phyloP scores from a whole-genome alignment of 1,140 invertebrate genomes.

The Caenorhabditis latens region DNA sequence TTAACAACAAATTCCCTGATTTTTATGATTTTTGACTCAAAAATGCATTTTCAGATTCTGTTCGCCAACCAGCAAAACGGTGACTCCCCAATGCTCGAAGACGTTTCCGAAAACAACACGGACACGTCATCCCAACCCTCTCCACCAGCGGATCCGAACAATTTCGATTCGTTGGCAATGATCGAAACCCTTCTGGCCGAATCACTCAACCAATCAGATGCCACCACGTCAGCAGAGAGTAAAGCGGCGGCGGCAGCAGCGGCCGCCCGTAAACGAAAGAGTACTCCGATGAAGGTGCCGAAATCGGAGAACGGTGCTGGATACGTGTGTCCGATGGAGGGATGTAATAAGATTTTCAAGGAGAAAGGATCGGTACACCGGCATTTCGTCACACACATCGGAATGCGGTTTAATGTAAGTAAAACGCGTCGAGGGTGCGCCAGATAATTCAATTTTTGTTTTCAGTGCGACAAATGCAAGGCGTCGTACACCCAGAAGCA shows the following conservation, averaged over 20 bases:
- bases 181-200: neutral
- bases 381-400: constrained; percentile 29
- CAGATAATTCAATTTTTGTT: neutral
- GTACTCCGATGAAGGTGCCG: constrained; percentile 36
- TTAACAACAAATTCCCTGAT: too few relatives aligned
- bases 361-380: constrained; percentile 30
- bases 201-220: neutral
- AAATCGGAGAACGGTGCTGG: constrained; percentile 27
- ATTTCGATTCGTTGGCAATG: neutral
- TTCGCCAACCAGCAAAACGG: neutral
- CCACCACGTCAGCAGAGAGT: neutral
- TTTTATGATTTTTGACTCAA: neutral
- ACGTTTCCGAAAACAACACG: neutral
- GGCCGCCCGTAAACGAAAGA: neutral
- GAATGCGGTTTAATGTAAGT: constrained; percentile 47
- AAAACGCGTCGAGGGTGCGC: too few relatives aligned
- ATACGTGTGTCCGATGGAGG: constrained; percentile 28
- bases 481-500: constrained; percentile 43
- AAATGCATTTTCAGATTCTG: neutral
- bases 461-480: constrained; percentile 44
- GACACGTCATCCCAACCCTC: constrained; percentile 25
- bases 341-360: constrained; percentile 47
- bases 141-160: neutral
- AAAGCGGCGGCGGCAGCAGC: neutral
- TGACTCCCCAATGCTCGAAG: neutral